phyloP scores from a whole-genome alignment of 2,113 vertebrate genomes.

The Neopipo cinnamomea region DNA sequence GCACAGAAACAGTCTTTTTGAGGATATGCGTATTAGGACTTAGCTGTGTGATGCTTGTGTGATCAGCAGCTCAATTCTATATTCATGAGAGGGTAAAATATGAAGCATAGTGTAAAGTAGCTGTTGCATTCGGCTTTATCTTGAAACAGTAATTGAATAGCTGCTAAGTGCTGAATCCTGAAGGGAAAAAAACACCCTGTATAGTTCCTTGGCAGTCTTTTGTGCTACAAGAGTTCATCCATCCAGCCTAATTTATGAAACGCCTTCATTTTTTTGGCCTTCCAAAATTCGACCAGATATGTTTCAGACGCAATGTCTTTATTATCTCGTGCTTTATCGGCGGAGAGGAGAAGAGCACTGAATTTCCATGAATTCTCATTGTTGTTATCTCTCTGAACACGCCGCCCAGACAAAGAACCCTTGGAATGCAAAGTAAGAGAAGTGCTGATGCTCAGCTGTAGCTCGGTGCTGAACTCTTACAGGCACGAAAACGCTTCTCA shows the following conservation, averaged over 20 bases:
- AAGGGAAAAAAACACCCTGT: neutral
- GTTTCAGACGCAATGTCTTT: neutral
- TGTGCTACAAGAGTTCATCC: neutral
- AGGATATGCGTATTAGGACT: neutral
- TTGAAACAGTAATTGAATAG: constrained; percentile 16
- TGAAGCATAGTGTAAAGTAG: constrained; percentile 1
- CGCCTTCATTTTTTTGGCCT: neutral
- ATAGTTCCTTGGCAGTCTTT: neutral
- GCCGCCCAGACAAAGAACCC: neutral
- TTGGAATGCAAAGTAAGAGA: neutral
- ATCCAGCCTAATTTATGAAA: constrained; percentile 21
- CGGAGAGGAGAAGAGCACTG: neutral
- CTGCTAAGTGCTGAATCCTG: constrained; percentile 6
- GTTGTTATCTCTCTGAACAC: neutral
- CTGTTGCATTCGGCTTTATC: constrained; percentile 13
- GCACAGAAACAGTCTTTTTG: neutral
- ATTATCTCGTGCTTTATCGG: neutral
- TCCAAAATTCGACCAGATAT: neutral
- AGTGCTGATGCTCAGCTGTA: neutral
- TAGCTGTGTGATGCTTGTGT: neutral
- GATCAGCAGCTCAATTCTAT: constrained; percentile 5
- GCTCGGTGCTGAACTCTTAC: neutral
- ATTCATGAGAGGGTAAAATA: neutral
- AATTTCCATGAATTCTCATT: neutral
- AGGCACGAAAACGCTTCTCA: neutral